Evolutionary conservation across 2,797 vertebrate genomes (phyloP).

Genomic region (Epinephelus awoara): DNA sequence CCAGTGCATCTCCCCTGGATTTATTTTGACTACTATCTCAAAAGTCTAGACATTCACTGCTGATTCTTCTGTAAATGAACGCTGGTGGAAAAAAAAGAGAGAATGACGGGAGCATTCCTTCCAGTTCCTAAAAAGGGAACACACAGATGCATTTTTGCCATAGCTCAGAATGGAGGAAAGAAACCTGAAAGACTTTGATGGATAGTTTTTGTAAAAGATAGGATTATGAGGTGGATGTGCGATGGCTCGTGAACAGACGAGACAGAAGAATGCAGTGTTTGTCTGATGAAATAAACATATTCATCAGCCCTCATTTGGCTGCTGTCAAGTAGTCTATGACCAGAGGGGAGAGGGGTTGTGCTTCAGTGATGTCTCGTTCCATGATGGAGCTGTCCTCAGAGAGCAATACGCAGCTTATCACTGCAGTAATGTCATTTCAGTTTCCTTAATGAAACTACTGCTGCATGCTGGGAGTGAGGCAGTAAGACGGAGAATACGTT

Average conservation of each 20-base stretch:
- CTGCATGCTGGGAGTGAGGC: slow-evolving; percentile 44
- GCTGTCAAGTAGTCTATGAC: slow-evolving; percentile 20
- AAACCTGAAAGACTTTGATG: slow-evolving; percentile 64
- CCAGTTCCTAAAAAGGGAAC: slow-evolving; percentile 79
- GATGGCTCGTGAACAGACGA: slow-evolving; percentile 18
- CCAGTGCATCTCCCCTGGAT: slow-evolving; percentile 65
- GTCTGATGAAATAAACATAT: slow-evolving; percentile 39
- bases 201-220: slow-evolving; percentile 57
- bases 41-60: slow-evolving; percentile 75
- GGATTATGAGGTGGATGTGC: slow-evolving; percentile 30
- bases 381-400: slow-evolving; percentile 34
- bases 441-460: slow-evolving; percentile 28
- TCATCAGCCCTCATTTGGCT: slow-evolving; percentile 27
- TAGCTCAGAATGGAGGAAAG: slow-evolving; percentile 70
- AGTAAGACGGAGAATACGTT: slow-evolving; percentile 1
- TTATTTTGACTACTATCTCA: slow-evolving; percentile 77
- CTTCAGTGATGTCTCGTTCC: slow-evolving; percentile 12
- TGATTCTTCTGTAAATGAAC: slow-evolving; percentile 63
- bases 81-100: slow-evolving; percentile 33
- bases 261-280: slow-evolving; percentile 35
- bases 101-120: slow-evolving; percentile 61
- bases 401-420: slow-evolving; percentile 54
- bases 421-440: slow-evolving; percentile 36
- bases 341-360: slow-evolving; percentile 28
- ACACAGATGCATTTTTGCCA: slow-evolving; percentile 77